phyloP scores from a whole-genome alignment of 1,140 invertebrate genomes.

The Tachypleus tridentatus region DNA sequence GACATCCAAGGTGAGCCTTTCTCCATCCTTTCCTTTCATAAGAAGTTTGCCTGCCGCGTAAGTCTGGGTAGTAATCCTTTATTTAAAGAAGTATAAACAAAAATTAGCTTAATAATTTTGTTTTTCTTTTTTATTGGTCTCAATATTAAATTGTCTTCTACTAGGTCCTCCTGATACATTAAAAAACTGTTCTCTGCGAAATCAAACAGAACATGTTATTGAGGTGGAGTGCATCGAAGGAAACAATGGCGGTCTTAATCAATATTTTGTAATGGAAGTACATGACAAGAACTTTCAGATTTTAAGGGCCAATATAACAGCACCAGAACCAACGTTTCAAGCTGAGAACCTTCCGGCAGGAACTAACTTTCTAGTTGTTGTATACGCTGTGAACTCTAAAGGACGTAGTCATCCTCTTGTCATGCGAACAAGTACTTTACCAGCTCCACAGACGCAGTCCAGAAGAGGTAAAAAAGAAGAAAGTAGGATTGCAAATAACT shows the following conservation, averaged over 20 bases:
- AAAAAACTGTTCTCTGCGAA: constrained; percentile 71
- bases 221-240: constrained; percentile 64
- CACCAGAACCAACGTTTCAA: constrained; percentile 43
- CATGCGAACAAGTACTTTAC: constrained; percentile 18
- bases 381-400: constrained; percentile 56
- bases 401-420: constrained; percentile 47
- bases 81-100: too few species aligned
- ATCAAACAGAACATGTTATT: constrained; percentile 67
- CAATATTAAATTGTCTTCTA: too few species aligned
- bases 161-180: constrained; percentile 48
- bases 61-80: too few species aligned
- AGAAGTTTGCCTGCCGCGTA: too few species aligned
- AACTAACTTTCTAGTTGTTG: constrained; percentile 34
- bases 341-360: constrained; percentile 41
- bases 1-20: too few species aligned
- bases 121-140: too few species aligned
- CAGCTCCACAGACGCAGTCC: constrained; percentile 19
- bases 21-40: too few species aligned
- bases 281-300: constrained; percentile 42
- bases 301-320: constrained; percentile 41
- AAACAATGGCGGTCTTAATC: constrained; percentile 69
- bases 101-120: too few species aligned
- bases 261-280: constrained; percentile 66
- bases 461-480: constrained; percentile 14
- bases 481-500: too few species aligned